Evolutionary conservation across 2,113 vertebrate species (phyloP).

Genomic region (Chamaea fasciata): DNA sequence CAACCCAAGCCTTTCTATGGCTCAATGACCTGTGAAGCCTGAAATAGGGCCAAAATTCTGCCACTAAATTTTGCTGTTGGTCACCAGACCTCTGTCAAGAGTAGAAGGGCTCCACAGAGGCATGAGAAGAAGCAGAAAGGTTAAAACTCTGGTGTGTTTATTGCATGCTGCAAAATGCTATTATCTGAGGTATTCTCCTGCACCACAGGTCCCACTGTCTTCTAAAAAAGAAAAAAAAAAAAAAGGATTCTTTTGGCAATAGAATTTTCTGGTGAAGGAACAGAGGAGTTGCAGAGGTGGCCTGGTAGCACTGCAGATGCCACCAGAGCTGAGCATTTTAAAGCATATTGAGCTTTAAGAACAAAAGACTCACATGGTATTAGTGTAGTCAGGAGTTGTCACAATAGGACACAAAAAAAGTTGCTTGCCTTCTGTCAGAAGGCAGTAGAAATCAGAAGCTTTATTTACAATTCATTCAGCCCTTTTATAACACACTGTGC

Average conservation of each 20-base stretch:
- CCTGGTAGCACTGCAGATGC: neutral
- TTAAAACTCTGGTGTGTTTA: neutral
- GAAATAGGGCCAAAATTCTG: neutral
- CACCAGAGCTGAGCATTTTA: neutral
- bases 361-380: rapidly evolving
- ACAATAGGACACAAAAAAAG: no score
- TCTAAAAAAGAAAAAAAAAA: neutral
- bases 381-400: neutral
- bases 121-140: neutral
- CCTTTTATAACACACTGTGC: no score
- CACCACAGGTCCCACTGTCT: neutral
- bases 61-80: neutral
- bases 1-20: neutral
- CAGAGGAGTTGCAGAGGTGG: neutral
- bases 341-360: neutral
- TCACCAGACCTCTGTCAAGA: neutral
- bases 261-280: neutral
- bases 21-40: neutral
- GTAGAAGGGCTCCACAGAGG: neutral
- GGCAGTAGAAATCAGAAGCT: no score
- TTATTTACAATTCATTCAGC: no score
- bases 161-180: neutral
- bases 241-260: neutral
- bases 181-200: neutral
- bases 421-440: no score